phyloP scores from a whole-genome alignment of 2,888 invertebrate species.

The Geotrupes spiniger region DNA sequence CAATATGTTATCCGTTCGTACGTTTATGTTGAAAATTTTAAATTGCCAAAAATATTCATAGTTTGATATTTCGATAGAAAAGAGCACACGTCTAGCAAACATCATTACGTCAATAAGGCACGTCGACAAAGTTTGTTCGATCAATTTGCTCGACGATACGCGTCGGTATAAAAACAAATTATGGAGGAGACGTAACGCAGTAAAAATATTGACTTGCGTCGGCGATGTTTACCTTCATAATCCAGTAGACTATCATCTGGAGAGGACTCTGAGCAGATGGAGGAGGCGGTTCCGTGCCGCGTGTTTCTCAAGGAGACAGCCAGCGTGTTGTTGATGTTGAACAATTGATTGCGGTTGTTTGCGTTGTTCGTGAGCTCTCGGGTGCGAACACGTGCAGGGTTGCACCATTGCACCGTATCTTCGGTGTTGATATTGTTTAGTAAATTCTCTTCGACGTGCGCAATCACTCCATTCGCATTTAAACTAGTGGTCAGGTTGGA shows the following conservation, averaged over 20 bases:
- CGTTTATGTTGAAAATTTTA: too few species aligned
- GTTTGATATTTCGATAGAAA: too few species aligned
- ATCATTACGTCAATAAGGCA: too few species aligned
- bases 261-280: conserved; percentile 48
- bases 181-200: conserved; percentile 7
- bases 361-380: conserved; percentile 39
- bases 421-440: conserved; percentile 34
- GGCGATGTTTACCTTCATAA: conserved; percentile 50
- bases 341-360: conserved; percentile 28
- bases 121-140: neutral
- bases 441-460: conserved; percentile 24
- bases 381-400: conserved; percentile 39
- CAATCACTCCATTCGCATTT: conserved; percentile 12
- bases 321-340: conserved; percentile 49
- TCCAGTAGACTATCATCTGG: conserved; percentile 57
- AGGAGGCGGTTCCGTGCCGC: conserved; percentile 42
- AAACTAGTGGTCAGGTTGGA: conserved; percentile 24
- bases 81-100: too few species aligned
- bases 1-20: too few species aligned
- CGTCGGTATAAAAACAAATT: conserved; percentile 8
- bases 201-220: neutral
- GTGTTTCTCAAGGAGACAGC: conserved; percentile 44
- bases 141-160: neutral
- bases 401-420: conserved; percentile 49
- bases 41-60: too few species aligned